A percentile compares a stretch with the other conserved stretches of the same genome.
Conservation (phyloP, 2,113 vertebrate species). For the Morone saxatilis region DNA sequence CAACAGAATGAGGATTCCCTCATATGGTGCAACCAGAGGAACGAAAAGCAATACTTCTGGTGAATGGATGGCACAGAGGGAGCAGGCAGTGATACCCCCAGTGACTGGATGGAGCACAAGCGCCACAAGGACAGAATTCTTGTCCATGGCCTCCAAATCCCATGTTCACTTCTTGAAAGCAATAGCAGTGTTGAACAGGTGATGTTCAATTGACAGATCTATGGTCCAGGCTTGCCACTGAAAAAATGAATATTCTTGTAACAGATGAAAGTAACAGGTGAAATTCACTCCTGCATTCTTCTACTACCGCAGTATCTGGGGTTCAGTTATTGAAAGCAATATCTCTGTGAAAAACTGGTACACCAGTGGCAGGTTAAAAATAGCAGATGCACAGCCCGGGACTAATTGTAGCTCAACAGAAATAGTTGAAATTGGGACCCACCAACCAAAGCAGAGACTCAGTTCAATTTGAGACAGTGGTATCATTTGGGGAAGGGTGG, state of each 20-base stretch:
- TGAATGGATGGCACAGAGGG: background rate
- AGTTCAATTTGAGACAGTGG: background rate
- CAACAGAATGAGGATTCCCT: background rate
- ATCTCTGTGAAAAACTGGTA: background rate
- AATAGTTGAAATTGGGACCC: background rate
- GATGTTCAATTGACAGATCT: background rate
- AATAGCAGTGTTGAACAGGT: background rate
- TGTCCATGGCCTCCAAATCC: background rate
- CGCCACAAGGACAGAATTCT: background rate
- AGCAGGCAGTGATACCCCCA: background rate
- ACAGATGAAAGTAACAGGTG: background rate
- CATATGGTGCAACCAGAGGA: background rate
- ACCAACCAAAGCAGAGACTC: background rate
- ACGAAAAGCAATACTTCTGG: background rate
- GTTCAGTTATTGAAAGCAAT: background rate
- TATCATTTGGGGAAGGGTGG: background rate
- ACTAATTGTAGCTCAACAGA: background rate
- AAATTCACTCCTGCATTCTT: background rate
- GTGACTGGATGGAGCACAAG: background rate
- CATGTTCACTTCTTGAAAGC: background rate
- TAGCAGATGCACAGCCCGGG: background rate
- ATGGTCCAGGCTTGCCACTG: background rate
- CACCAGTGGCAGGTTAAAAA: slow-evolving; percentile 7
- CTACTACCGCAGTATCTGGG: background rate
- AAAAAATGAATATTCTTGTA: background rate